Percentiles rank a stretch among this genome's conserved stretches.
phyloP scores from a whole-genome alignment of 2,797 vertebrate species.

The Eremophila alpestris region DNA sequence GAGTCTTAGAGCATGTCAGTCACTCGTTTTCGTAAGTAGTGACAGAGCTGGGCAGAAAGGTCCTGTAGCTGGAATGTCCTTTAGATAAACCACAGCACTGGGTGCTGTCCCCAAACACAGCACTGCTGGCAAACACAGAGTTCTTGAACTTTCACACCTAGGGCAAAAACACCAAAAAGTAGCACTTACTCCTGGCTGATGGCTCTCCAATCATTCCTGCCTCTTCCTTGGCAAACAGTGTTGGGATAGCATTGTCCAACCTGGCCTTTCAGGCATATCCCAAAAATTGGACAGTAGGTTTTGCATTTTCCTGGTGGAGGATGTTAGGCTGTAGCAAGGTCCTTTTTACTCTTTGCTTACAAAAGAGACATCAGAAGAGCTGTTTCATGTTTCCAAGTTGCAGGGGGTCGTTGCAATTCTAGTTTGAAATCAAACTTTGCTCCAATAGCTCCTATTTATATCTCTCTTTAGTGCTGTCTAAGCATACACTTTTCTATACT shows the following conservation, averaged over 20 bases:
- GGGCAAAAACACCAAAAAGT: not conserved
- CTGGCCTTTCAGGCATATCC: not conserved
- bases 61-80: not conserved
- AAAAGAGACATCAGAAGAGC: not conserved
- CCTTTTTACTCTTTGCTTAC: not conserved
- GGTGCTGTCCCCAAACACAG: not conserved
- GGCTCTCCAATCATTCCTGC: slow-evolving; percentile 9
- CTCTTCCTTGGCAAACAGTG: not conserved
- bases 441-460: not conserved
- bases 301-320: not conserved
- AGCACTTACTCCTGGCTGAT: not conserved
- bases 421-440: slow-evolving; percentile 1
- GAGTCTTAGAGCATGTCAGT: slow-evolving; percentile 26
- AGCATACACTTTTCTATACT: not conserved
- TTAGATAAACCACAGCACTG: not conserved
- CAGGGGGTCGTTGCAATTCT: not conserved
- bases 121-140: not conserved
- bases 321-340: not conserved
- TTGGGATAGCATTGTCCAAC: not conserved
- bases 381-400: not conserved
- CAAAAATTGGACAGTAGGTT: fast-evolving
- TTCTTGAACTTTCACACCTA: not conserved
- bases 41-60: not conserved
- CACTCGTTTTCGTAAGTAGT: not conserved
- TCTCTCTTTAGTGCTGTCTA: not conserved